Evolutionary conservation across 1,140 invertebrate genomes (phyloP).

Genomic region (Drosophila ananassae): DNA sequence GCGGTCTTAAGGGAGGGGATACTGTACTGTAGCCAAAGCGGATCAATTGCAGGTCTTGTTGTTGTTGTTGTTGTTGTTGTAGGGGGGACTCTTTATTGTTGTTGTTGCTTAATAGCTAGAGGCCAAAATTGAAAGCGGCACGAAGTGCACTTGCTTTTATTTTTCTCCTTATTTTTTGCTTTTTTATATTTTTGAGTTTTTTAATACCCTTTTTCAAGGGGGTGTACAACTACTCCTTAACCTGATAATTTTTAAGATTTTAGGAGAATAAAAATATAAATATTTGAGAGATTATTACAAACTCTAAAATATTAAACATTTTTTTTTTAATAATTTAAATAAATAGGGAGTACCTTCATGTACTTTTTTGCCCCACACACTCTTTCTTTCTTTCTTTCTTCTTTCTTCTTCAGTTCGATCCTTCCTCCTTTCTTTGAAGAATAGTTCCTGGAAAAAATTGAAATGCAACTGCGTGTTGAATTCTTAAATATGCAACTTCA

Average conservation of each 20-base stretch:
- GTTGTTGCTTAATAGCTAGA: conserved; percentile 14
- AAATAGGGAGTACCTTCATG: too few species aligned
- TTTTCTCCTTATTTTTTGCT: conserved; percentile 1
- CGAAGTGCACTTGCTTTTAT: conserved; percentile 49
- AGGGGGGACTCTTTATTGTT: neutral
- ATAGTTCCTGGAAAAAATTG: conserved; percentile 66
- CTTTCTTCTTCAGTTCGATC: neutral
- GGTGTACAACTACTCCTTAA: neutral
- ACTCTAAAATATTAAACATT: too few species aligned
- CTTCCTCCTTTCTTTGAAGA: conserved; percentile 21
- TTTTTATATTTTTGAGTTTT: conserved; percentile 7
- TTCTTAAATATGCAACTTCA: conserved; percentile 54
- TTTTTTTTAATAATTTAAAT: too few species aligned
- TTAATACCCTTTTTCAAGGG: conserved; percentile 28
- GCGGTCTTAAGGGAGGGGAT: neutral
- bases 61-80: neutral
- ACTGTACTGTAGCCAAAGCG: neutral
- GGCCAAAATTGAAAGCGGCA: conserved; percentile 56
- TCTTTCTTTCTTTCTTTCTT: conserved; percentile 9
- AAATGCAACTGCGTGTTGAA: conserved; percentile 75
- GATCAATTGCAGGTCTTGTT: conserved; percentile 23
- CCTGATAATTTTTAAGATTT: neutral
- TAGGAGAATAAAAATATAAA: neutral
- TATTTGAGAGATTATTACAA: neutral
- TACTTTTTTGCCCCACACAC: too few species aligned